Percentiles rank a stretch among this genome's conserved stretches.
Conservation (phyloP, 1,140 invertebrate species). For the Formica exsecta region DNA sequence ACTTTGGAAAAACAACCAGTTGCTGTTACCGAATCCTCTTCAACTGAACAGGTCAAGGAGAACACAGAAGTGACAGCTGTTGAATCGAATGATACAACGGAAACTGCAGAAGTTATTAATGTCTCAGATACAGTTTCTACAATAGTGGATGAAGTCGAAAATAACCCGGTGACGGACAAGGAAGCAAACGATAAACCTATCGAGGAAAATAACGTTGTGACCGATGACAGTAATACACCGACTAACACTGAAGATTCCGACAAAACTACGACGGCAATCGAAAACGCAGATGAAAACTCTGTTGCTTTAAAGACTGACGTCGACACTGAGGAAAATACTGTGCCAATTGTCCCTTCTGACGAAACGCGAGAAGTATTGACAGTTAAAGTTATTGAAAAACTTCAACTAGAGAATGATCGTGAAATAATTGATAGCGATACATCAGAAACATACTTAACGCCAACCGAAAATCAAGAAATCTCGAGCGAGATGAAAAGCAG, state of each 20-base stretch:
- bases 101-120: constrained; percentile 40
- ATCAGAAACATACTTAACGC: constrained; percentile 88
- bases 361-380: constrained; percentile 63
- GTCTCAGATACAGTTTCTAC: constrained; percentile 26
- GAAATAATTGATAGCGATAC: constrained; percentile 86
- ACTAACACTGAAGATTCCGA: constrained; percentile 43
- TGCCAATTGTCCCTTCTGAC: constrained; percentile 28
- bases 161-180: constrained; percentile 11
- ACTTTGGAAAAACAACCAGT: constrained; percentile 25
- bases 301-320: constrained; percentile 11
- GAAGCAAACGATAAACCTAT: constrained; percentile 76
- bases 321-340: constrained; percentile 46
- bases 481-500: constrained; percentile 73
- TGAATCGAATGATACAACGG: constrained; percentile 22
- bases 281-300: constrained; percentile 34
- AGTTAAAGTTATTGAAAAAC: constrained; percentile 73
- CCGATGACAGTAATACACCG: constrained; percentile 75
- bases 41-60: constrained; percentile 23
- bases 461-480: constrained; percentile 86
- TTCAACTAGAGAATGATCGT: constrained; percentile 77
- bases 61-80: constrained; percentile 38
- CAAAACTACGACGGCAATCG: constrained; percentile 57
- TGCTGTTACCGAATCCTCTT: constrained; percentile 19
- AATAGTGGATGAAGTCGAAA: constrained; percentile 11
- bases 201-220: constrained; percentile 74